A percentile compares a stretch with the other conserved stretches of the same genome.
These are phyloP conservation scores for Oreochromis niloticus DNA, from an alignment of 2,113 vertebrate species.

Conservation along the genomic window DNA sequence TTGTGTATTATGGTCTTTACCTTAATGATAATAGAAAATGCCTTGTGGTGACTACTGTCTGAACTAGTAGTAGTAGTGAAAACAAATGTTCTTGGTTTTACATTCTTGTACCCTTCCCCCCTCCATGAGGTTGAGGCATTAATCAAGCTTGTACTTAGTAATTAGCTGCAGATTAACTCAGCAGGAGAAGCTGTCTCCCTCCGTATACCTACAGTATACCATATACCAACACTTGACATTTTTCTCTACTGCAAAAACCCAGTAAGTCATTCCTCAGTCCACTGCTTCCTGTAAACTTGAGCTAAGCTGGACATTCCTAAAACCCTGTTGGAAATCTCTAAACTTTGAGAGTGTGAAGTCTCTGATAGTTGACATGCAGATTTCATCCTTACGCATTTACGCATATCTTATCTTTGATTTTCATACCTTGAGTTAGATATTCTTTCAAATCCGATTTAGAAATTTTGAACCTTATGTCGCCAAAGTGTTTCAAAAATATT, in stretches of 20 bases:
- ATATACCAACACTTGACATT: not conserved
- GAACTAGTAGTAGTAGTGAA: not conserved
- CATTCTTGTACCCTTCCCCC: not conserved
- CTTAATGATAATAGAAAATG: not conserved
- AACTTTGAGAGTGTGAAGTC: not conserved
- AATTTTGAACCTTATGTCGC: not conserved
- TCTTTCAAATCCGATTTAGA: not conserved
- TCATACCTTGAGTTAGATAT: fast-evolving
- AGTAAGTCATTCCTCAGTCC: not conserved
- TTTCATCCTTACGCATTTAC: not conserved
- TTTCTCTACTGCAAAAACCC: not conserved
- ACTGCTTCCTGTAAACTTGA: not conserved
- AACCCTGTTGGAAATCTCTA: not conserved
- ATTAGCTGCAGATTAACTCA: constrained; percentile 29
- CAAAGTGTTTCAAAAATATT: not conserved
- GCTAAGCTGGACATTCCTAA: not conserved
- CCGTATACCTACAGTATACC: not conserved
- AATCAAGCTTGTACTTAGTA: constrained; percentile 31
- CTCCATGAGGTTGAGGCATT: not conserved
- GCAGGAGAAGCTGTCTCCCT: not conserved
- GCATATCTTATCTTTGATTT: not conserved
- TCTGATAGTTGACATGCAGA: not conserved
- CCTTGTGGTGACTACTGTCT: not conserved
- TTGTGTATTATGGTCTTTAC: not conserved
- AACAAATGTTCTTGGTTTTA: not conserved